Percentiles rank a stretch among this genome's conserved stretches.
phyloP scores from a whole-genome alignment of 1,140 invertebrate species.

The Spodoptera frugiperda region DNA sequence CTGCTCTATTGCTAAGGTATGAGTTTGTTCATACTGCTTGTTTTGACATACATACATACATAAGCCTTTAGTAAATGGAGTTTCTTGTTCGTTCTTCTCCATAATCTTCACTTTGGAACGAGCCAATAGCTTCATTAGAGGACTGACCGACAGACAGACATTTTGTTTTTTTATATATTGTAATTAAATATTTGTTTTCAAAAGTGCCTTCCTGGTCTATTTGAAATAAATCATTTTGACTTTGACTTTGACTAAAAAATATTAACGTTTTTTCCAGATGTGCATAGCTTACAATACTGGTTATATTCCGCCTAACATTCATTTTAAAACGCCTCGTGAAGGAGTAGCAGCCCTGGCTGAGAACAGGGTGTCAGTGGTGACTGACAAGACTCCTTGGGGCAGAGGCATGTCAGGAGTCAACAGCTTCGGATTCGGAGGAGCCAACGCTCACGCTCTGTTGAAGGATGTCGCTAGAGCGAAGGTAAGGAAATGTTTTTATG shows the following conservation, averaged over 20 bases:
- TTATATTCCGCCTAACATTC: slow-evolving; percentile 93
- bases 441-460: slow-evolving; percentile 92
- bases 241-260: too few relatives aligned
- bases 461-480: slow-evolving; percentile 87
- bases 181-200: too few relatives aligned
- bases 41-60: too few relatives aligned
- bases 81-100: too few relatives aligned
- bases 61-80: too few relatives aligned
- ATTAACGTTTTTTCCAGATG: slow-evolving; percentile 66
- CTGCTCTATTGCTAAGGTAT: slow-evolving; percentile 94
- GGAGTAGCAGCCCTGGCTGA: slow-evolving; percentile 90
- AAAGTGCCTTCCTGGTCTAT: too few relatives aligned
- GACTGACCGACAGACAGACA: too few relatives aligned
- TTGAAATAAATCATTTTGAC: too few relatives aligned
- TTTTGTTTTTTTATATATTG: too few relatives aligned
- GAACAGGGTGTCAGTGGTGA: slow-evolving; percentile 90
- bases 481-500: slow-evolving; percentile 63
- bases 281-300: slow-evolving; percentile 91
- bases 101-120: too few relatives aligned
- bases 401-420: slow-evolving; percentile 91
- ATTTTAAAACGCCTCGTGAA: slow-evolving; percentile 90
- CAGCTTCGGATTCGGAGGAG: slow-evolving; percentile 95
- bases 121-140: too few relatives aligned
- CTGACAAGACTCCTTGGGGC: slow-evolving; percentile 88
- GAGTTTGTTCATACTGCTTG: too few relatives aligned